Percentiles rank a stretch among this genome's conserved stretches.
Conservation (phyloP, 1,140 invertebrate species). For the Cydia strobilella region DNA sequence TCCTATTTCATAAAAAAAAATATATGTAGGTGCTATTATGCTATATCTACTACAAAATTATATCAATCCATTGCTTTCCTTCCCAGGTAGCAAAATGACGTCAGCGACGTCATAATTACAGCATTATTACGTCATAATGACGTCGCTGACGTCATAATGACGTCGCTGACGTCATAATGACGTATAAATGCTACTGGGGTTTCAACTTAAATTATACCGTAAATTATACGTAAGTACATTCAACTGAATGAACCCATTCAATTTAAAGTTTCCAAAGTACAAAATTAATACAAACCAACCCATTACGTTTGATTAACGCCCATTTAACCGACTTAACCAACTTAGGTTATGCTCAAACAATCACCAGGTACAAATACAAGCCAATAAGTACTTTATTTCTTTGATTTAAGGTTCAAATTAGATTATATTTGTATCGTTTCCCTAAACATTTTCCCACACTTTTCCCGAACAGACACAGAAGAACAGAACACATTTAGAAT, state of each 20-base stretch:
- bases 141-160: too few relatives aligned
- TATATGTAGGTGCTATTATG: too few relatives aligned
- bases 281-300: background rate
- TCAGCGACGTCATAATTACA: too few relatives aligned
- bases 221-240: background rate
- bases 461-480: background rate
- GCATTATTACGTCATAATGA: too few relatives aligned
- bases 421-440: background rate
- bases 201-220: background rate
- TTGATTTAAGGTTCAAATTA: background rate
- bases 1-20: too few relatives aligned
- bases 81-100: too few relatives aligned
- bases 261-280: background rate
- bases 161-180: too few relatives aligned
- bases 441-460: background rate
- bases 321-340: background rate
- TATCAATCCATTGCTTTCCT: background rate
- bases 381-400: background rate
- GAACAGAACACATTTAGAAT: too few relatives aligned
- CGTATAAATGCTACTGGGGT: too few relatives aligned
- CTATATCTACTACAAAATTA: too few relatives aligned
- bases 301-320: background rate
- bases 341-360: slow-evolving; percentile 3
- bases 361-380: background rate
- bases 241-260: background rate